phyloP scores from a whole-genome alignment of 2,888 invertebrate species.

The Miltochrista miniata region DNA sequence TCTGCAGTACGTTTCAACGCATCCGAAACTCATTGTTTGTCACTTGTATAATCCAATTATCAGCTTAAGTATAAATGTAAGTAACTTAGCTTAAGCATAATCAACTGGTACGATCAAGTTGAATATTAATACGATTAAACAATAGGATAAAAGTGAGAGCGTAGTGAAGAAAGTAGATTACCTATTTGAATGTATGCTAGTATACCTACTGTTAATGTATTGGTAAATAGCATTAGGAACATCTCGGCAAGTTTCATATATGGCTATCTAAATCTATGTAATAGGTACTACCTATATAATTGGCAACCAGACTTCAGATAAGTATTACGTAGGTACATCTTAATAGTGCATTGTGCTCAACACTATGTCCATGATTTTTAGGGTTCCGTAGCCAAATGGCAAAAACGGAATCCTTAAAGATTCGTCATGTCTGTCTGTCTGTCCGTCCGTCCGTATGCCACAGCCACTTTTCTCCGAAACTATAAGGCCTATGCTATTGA shows the following conservation, averaged over 20 bases:
- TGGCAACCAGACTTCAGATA: too few species aligned
- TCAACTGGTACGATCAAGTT: not conserved
- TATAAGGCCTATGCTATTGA: too few species aligned
- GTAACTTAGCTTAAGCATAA: not conserved
- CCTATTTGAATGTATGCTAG: constrained; percentile 19
- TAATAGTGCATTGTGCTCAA: too few species aligned
- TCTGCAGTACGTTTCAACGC: not conserved
- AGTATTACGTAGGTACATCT: too few species aligned
- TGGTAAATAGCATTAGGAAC: not conserved
- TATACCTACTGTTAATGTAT: constrained; percentile 6
- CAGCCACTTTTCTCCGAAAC: too few species aligned
- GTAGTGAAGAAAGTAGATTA: constrained; percentile 27
- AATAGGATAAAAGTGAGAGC: constrained; percentile 17
- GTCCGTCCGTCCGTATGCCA: too few species aligned
- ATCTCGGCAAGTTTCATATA: not conserved
- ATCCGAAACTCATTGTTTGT: not conserved
- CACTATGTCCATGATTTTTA: too few species aligned
- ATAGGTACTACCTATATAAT: too few species aligned
- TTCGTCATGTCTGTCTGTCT: too few species aligned
- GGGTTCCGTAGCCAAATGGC: too few species aligned
- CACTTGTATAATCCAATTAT: not conserved
- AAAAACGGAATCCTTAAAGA: too few species aligned
- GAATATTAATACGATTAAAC: not conserved
- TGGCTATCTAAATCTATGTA: too few species aligned
- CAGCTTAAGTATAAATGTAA: not conserved